Percentiles rank a stretch among this genome's conserved stretches.
phyloP scores from a whole-genome alignment of 1,140 invertebrate species.

The Drusus annulatus region DNA sequence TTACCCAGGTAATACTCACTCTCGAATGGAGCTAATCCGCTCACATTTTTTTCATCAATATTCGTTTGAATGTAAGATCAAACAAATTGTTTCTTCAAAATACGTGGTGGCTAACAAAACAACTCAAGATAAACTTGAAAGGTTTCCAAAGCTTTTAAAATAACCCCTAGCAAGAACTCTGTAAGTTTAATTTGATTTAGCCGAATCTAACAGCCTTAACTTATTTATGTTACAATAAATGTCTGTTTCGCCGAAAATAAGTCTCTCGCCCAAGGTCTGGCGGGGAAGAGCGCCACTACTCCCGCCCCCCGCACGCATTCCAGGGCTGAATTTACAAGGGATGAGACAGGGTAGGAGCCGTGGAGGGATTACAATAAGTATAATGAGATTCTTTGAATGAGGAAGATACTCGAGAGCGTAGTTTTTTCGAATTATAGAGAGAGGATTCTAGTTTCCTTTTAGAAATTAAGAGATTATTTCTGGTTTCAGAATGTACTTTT shows the following conservation, averaged over 20 bases:
- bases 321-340: neutral
- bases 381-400: conserved; percentile 11
- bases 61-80: too few relatives aligned
- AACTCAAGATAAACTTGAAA: neutral
- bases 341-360: neutral
- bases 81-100: too few relatives aligned
- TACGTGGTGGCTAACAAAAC: neutral
- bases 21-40: too few relatives aligned
- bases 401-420: neutral
- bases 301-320: neutral
- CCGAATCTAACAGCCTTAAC: conserved; percentile 33
- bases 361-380: conserved; percentile 5
- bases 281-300: neutral
- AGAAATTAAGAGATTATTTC: too few relatives aligned
- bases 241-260: conserved; percentile 31
- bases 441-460: too few relatives aligned
- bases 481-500: too few relatives aligned
- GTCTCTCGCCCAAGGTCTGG: neutral
- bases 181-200: conserved; percentile 33
- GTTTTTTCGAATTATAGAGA: too few relatives aligned
- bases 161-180: conserved; percentile 2
- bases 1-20: too few relatives aligned
- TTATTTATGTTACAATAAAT: conserved; percentile 36
- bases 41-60: too few relatives aligned
- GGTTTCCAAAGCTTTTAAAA: conserved; percentile 1